phyloP scores from a whole-genome alignment of 2,888 invertebrate genomes.

The Sycophila texana region DNA sequence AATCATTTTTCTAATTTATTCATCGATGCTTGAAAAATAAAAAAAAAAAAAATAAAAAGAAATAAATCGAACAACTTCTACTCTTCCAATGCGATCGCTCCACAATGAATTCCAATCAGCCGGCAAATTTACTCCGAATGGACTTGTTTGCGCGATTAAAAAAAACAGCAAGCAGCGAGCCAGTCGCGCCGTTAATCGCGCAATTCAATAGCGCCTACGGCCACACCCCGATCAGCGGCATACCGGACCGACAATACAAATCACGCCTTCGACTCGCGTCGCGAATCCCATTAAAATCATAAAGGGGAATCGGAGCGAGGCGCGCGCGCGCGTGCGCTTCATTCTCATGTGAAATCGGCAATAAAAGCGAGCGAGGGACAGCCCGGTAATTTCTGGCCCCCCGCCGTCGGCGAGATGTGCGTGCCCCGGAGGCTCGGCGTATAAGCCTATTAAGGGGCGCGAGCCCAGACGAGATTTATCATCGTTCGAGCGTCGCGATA shows the following conservation, averaged over 20 bases:
- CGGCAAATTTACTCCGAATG: background rate
- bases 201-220: background rate
- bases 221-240: background rate
- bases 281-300: conserved; percentile 2
- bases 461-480: conserved; percentile 14
- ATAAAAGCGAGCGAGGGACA: background rate
- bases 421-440: background rate
- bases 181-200: background rate
- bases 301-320: background rate
- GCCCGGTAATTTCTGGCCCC: background rate
- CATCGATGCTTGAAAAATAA: too few relatives aligned
- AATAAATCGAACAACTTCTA: too few relatives aligned
- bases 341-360: background rate
- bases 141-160: background rate
- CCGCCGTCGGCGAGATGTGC: background rate
- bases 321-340: too few relatives aligned
- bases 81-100: too few relatives aligned
- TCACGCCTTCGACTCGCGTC: background rate
- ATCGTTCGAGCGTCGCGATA: conserved; percentile 7
- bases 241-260: conserved; percentile 4
- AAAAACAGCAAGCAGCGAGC: background rate
- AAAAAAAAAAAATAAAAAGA: too few relatives aligned
- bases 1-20: too few relatives aligned
- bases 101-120: too few relatives aligned
- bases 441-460: conserved; percentile 14